Evolutionary conservation across 2,888 invertebrate genomes (phyloP).

Genomic region (Phyto melanocephala): DNA sequence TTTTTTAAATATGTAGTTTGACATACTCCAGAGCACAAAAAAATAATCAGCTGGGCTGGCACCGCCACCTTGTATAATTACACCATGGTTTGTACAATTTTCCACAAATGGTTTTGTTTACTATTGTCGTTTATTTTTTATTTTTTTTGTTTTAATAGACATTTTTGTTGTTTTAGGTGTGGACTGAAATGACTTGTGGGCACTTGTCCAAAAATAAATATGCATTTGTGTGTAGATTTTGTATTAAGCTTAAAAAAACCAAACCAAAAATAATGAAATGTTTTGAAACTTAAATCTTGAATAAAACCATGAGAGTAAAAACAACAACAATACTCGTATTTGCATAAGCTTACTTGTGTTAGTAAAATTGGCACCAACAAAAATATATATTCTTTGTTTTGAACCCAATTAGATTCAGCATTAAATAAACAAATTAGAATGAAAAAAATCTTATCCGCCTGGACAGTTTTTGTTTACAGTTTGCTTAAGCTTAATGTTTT

Average conservation of each 20-base stretch:
- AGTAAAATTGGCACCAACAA: conserved; percentile 32
- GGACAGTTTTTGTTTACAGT: neutral
- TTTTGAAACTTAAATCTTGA: neutral
- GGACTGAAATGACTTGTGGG: conserved; percentile 50
- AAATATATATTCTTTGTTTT: conserved; percentile 26
- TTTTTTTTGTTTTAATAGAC: neutral
- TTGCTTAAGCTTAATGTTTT: conserved; percentile 23
- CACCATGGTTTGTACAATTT: no score
- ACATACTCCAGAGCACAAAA: no score
- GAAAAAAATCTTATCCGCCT: neutral
- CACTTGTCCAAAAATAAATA: conserved; percentile 57
- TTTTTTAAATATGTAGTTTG: no score
- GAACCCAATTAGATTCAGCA: conserved; percentile 7
- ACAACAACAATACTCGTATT: neutral
- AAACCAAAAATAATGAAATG: neutral
- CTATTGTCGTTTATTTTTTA: neutral
- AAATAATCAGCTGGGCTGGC: no score
- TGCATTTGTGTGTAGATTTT: neutral
- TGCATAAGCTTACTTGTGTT: conserved; percentile 5
- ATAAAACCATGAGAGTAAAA: neutral
- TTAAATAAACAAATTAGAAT: conserved; percentile 4
- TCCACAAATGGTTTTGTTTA: conserved; percentile 16
- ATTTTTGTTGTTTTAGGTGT: conserved; percentile 19
- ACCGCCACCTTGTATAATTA: no score
- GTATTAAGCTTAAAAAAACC: neutral